Conservation (phyloP, 2,113 vertebrate species). For the Psittacara wagleri region DNA sequence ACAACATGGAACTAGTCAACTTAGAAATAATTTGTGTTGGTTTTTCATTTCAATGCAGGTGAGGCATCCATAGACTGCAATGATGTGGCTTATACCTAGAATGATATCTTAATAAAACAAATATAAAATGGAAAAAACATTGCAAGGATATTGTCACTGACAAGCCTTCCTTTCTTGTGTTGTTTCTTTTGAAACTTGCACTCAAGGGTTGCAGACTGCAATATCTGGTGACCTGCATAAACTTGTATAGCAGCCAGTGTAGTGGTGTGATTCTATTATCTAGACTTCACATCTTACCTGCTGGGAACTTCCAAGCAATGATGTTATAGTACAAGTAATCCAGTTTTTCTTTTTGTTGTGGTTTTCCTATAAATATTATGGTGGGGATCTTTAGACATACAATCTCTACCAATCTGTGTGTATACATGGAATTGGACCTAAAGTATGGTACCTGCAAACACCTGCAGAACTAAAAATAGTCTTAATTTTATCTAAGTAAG, state of each 20-base stretch:
- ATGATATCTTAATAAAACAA: background rate
- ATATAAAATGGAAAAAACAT: background rate
- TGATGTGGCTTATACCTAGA: background rate
- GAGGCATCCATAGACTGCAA: background rate
- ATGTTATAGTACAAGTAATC: background rate
- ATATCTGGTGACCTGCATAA: constrained; percentile 48
- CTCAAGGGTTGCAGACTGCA: background rate
- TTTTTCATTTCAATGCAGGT: background rate
- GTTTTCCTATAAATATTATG: background rate
- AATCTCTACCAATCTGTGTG: background rate
- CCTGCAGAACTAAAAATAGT: background rate
- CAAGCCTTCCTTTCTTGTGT: background rate
- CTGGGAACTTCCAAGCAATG: constrained; percentile 42
- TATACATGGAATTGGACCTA: background rate
- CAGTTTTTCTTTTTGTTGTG: background rate
- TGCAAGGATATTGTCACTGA: background rate
- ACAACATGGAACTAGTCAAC: background rate
- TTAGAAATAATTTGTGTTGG: background rate
- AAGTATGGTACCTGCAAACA: constrained; percentile 6
- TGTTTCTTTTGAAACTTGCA: constrained; percentile 19
- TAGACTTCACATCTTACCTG: constrained; percentile 49
- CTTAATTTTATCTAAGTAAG: background rate
- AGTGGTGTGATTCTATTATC: constrained; percentile 55
- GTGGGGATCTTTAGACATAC: background rate
- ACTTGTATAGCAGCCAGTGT: constrained; percentile 18